phyloP scores from a whole-genome alignment of 2,113 vertebrate species.

The Macquaria australasica region DNA sequence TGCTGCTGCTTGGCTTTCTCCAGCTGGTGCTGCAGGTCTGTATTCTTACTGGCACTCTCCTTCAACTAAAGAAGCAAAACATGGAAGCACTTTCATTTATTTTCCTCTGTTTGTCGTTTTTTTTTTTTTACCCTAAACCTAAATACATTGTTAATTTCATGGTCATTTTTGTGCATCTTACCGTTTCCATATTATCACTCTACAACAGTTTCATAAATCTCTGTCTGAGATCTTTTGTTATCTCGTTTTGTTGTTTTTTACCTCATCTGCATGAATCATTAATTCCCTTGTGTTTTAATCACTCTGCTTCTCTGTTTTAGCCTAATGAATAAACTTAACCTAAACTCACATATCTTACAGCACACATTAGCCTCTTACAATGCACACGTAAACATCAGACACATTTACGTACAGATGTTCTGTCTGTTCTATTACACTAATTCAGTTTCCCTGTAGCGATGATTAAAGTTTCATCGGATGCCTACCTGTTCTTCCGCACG shows the following conservation, averaged over 20 bases:
- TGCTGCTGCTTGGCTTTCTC: conserved; percentile 97
- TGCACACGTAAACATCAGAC: neutral
- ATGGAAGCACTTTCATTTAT: neutral
- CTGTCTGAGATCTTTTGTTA: neutral
- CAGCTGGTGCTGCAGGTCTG: conserved; percentile 94
- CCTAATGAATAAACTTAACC: neutral
- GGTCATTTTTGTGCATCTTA: neutral
- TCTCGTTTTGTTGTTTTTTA: neutral
- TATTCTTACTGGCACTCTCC: conserved; percentile 88
- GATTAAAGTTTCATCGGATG: neutral
- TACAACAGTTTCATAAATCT: neutral
- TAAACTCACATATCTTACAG: neutral
- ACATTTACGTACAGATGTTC: accelerated
- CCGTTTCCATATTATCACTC: neutral
- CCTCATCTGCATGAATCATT: neutral
- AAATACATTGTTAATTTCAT: neutral
- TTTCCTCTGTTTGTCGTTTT: neutral
- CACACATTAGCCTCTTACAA: neutral
- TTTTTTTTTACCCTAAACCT: neutral
- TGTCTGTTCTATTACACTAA: neutral
- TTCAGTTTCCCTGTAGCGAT: neutral
- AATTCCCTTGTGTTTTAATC: neutral
- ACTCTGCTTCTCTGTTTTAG: neutral
- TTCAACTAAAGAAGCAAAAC: conserved; percentile 86
- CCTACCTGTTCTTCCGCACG: conserved; percentile 94